Evolutionary conservation across 2,113 vertebrate species (phyloP).

Genomic region (Thalassarche chlororhynchos): DNA sequence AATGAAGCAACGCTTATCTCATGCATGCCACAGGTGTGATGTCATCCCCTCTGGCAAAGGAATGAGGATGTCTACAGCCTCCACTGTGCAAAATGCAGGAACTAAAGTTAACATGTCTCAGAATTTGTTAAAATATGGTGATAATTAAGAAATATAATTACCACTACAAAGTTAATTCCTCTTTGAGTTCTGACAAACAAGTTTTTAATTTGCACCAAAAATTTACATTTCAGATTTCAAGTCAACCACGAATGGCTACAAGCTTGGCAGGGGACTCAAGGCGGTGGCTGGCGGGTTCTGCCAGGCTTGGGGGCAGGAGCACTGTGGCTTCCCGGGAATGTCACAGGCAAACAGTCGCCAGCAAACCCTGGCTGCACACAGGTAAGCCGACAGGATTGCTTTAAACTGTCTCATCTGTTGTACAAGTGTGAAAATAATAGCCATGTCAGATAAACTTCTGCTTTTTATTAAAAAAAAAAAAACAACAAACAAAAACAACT

Average conservation of each 20-base stretch:
- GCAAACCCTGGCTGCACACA: neutral
- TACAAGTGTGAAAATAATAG: neutral
- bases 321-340: neutral
- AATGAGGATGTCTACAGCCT: conserved; percentile 1
- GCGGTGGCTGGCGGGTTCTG: neutral
- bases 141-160: conserved; percentile 24
- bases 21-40: conserved; percentile 21
- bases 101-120: neutral
- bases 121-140: neutral
- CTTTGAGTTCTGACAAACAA: conserved; percentile 55
- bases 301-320: neutral
- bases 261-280: neutral
- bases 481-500: neutral
- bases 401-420: neutral
- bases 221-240: conserved; percentile 56
- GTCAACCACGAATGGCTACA: neutral
- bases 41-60: neutral
- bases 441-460: conserved; percentile 34
- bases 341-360: neutral
- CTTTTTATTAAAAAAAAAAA: conserved; percentile 50
- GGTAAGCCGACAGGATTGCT: neutral
- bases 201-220: conserved; percentile 60
- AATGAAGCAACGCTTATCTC: conserved; percentile 11
- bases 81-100: neutral
- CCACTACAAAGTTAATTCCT: conserved; percentile 58